phyloP scores from a whole-genome alignment of 2,113 vertebrate species.

The Otocyon megalotis region DNA sequence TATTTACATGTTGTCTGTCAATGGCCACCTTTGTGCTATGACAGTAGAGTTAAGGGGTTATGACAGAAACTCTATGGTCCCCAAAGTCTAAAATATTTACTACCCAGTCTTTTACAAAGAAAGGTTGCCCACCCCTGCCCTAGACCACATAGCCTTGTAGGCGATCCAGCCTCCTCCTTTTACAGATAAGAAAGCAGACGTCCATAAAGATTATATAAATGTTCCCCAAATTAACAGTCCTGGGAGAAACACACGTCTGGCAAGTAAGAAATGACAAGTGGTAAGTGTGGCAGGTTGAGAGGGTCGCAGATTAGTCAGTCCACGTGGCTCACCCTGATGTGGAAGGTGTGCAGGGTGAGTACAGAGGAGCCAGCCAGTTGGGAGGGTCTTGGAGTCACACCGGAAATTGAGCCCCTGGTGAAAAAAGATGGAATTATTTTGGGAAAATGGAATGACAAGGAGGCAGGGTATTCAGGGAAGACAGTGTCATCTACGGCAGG shows the following conservation, averaged over 20 bases:
- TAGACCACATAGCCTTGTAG: not conserved
- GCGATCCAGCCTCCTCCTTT: not conserved
- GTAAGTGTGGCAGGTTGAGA: not conserved
- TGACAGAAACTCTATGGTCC: not conserved
- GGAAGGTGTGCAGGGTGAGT: not conserved
- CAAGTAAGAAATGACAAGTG: not conserved
- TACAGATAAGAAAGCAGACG: not conserved
- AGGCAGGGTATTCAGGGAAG: not conserved
- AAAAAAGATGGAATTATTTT: not conserved
- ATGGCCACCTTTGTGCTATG: not conserved
- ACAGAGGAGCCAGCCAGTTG: not conserved
- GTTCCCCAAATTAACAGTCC: not conserved
- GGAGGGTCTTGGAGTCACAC: not conserved
- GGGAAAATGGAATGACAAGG: not conserved
- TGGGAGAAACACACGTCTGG: not conserved
- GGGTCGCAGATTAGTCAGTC: not conserved
- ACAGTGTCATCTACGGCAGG: not conserved
- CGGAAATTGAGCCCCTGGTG: not conserved
- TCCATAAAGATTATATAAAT: not conserved
- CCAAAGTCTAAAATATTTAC: not conserved
- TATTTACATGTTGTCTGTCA: not conserved
- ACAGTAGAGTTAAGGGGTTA: not conserved
- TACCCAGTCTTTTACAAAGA: not conserved
- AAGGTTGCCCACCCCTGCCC: not conserved
- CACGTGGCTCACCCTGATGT: rapidly evolving